Evolutionary conservation across 2,888 invertebrate species (phyloP), one percentile per base, ranked within the genome.

Genomic region (Drosophila recens): DNA sequence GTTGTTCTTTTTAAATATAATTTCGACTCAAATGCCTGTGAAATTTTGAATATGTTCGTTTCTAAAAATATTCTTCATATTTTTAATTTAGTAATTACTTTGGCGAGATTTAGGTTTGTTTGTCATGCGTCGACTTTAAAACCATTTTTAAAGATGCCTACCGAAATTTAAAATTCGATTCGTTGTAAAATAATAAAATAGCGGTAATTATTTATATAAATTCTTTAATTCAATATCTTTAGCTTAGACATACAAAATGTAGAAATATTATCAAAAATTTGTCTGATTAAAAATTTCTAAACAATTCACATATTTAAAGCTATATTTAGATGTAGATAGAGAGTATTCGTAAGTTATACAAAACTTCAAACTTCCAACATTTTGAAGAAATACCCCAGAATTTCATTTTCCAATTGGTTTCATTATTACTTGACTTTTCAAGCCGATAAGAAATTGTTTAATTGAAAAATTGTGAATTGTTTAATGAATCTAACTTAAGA

Each of bases 311-410:
- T 40, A 49, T 38, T 59, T 11, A 43, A 43, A 49, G 40, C 42
- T 71, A 76, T 20, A 45, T 59, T 20, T 40, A 40, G 23, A 43
- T 43, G 51, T 51, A 64, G 52, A 67, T 13, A 72, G 80, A 72
- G 80, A 80, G 80, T 79, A 79, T 80, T 79, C 76, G 66, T 69
- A 56, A 48, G 56, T 49, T 40, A 43, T 27, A 36, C 46, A 38
- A 40, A 17, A 51, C 2, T n/a, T n/a, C 2, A 6, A 38, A n/a
- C n/a, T n/a, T 36, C 36, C 11, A 11, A 30, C 30, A 30, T 8
- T 30, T 6, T 30, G 8, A 4, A 30, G 30, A 30, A 30, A 30
- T 8, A 8, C 0, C 23, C 23, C 23, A 27, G 34, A 34, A 10
- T 3, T 36, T 13, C 1, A 13, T 13, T 4, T 36, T 13, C 4